Evolutionary conservation across 2,888 invertebrate genomes (phyloP), one percentile per base, ranked within the genome.

Genomic region (Leucoptera coffeella): DNA sequence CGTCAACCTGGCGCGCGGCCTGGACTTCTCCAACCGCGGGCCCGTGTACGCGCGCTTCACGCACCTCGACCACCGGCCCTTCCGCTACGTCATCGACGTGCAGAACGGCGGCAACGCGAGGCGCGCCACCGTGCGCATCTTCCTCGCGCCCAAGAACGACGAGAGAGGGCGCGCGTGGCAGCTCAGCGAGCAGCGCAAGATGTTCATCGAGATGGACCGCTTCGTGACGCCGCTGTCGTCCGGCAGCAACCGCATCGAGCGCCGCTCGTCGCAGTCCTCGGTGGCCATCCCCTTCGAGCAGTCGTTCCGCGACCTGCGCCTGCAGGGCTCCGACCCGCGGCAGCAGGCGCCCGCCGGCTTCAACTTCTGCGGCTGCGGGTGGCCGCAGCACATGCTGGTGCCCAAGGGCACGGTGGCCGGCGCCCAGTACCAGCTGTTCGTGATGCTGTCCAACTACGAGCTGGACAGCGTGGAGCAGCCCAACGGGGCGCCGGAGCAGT

Each of bases 11-110:
- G 83, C 85, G 0, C 75, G 84, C 13, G 90, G 89, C 0, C 65
- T 91, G 27, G 89, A 91, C 58, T 90, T 90, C 52, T 72, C 74
- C 2, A 49, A 62, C 49, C 73, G 83, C 15, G 86, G 86, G 1
- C 51, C 82, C 1, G 75, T 88, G 2, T 78, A 76, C 25, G 84
- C 79, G 2, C 65, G 82, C 13, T 80, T 85, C 49, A 85, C 81
- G 1, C 90, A 90, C 55, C 67, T 90, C 31, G 85, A 89, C 55
- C 81, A 89, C 43, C 64, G 75, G 4, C 75, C 77, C 1, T 90
- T 80, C 64, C 61, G 60, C 19, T 88, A 85, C 43, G 72, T 57
- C 1, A 73, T 79, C 23, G 48, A 49, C 9, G 73, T 60, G 20
- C 74, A 74, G 43, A 79, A 78, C 47, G 48, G 53, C 0, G 67